Percentiles rank a stretch among this genome's conserved stretches.
Conservation (phyloP, 2,113 vertebrate genomes). For the Antechinus stuartii region DNA sequence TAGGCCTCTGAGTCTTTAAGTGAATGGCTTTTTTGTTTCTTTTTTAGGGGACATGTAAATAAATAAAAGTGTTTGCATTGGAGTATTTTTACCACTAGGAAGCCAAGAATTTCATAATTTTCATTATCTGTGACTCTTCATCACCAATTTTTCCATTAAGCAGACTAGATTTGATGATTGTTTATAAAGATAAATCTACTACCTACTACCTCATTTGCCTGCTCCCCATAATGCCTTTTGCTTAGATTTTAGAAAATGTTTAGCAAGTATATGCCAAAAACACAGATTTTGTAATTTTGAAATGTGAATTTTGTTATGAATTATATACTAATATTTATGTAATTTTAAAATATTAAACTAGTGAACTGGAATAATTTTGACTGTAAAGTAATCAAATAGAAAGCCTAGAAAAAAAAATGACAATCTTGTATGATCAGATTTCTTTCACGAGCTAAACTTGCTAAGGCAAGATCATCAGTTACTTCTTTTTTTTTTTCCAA, state of each 20-base stretch:
- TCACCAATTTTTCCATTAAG: neutral
- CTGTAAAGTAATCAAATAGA: neutral
- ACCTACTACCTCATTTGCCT: neutral
- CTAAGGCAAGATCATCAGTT: neutral
- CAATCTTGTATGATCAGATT: neutral
- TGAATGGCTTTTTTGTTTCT: neutral
- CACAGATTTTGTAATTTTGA: neutral
- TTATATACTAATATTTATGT: neutral
- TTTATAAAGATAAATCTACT: neutral
- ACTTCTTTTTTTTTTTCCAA: neutral
- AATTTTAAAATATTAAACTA: neutral
- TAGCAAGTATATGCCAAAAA: neutral
- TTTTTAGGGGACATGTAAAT: neutral
- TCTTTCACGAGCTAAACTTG: neutral
- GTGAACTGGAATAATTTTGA: neutral
- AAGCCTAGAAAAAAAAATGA: neutral
- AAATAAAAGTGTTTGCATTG: neutral
- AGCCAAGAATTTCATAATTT: neutral
- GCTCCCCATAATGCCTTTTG: neutral
- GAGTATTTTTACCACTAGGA: neutral
- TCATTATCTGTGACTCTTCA: neutral
- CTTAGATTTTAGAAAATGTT: neutral
- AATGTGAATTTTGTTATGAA: neutral
- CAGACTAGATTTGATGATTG: neutral
- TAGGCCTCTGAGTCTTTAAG: neutral